These are phyloP conservation scores for Kryphioiulus occultus DNA, from an alignment of 2,888 invertebrate species.

Conservation along the genomic window DNA sequence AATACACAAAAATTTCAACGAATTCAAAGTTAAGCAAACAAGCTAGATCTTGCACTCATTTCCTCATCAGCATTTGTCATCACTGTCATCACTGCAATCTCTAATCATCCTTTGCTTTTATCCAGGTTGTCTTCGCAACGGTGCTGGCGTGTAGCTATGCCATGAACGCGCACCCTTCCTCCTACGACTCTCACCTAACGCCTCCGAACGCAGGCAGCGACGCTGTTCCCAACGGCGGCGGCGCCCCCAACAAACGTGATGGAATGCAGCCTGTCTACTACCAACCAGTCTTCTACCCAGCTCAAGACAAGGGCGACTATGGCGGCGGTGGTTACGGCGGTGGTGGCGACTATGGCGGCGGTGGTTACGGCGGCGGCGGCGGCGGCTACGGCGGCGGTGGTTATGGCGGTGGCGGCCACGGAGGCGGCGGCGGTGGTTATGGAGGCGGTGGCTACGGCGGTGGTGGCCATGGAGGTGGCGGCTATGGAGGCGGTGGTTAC, in stretches of 20 bases:
- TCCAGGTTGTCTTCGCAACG: slow-evolving; percentile 49
- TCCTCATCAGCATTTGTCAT: too few species aligned
- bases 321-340: slow-evolving; percentile 47
- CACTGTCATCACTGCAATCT: too few species aligned
- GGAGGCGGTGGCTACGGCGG: background rate
- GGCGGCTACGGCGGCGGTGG: slow-evolving; percentile 8
- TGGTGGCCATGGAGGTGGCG: slow-evolving; percentile 41
- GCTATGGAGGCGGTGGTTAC: slow-evolving; percentile 42
- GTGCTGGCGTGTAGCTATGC: slow-evolving; percentile 30
- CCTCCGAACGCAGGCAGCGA: background rate
- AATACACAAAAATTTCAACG: too few species aligned
- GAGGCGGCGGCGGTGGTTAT: background rate
- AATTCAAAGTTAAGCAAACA: too few species aligned
- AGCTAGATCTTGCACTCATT: too few species aligned
- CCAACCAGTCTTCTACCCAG: slow-evolving; percentile 51
- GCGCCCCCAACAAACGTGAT: slow-evolving; percentile 7
- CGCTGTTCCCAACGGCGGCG: background rate
- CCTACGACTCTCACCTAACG: slow-evolving; percentile 43
- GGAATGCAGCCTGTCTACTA: slow-evolving; percentile 51
- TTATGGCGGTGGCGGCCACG: background rate
- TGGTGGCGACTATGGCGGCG: slow-evolving; percentile 37
- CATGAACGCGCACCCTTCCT: slow-evolving; percentile 4
- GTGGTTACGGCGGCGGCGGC: background rate
- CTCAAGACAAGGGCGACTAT: slow-evolving; percentile 51
- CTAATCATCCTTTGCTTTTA: background rate